A percentile compares a stretch with the other conserved stretches of the same genome.
Conservation (phyloP, 2,888 invertebrate species). For the Lysandra coridon region DNA sequence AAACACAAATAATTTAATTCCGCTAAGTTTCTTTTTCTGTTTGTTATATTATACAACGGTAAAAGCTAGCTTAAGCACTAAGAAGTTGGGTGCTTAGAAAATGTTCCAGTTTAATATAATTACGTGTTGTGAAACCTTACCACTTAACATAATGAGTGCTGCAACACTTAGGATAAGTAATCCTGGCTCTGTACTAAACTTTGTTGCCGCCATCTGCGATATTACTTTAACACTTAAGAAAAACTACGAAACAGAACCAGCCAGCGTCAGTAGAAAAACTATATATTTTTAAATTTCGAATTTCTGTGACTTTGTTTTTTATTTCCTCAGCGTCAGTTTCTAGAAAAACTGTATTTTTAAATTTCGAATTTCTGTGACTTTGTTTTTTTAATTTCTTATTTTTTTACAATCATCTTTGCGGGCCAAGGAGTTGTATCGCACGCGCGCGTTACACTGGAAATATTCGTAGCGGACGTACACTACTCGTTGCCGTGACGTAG, state of each 20-base stretch:
- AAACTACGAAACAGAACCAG: not conserved
- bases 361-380: not conserved
- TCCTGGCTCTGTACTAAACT: slow-evolving; percentile 49
- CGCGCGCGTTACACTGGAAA: slow-evolving; percentile 42
- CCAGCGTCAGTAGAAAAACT: not conserved
- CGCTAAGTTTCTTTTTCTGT: not conserved
- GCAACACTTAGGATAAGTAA: slow-evolving; percentile 50
- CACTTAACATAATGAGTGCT: slow-evolving; percentile 67
- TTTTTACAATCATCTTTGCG: slow-evolving; percentile 15
- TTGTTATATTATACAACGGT: not conserved
- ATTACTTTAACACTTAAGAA: slow-evolving; percentile 25
- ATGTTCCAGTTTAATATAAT: slow-evolving; percentile 18
- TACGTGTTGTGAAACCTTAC: slow-evolving; percentile 50
- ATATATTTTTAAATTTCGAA: not conserved
- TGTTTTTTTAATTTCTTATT: slow-evolving; percentile 14
- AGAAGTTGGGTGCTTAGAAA: slow-evolving; percentile 10
- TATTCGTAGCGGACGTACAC: slow-evolving; percentile 43
- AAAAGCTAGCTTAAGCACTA: not conserved
- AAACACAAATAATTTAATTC: not conserved
- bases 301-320: slow-evolving; percentile 3
- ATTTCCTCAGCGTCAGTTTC: not conserved
- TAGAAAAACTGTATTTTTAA: not conserved
- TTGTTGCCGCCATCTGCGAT: slow-evolving; percentile 43
- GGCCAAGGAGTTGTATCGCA: slow-evolving; percentile 34
- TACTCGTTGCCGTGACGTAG: slow-evolving; percentile 48